Base-by-base conservation (phyloP, 2,797 vertebrate genomes). In the Cheirogaleus major region DNA sequence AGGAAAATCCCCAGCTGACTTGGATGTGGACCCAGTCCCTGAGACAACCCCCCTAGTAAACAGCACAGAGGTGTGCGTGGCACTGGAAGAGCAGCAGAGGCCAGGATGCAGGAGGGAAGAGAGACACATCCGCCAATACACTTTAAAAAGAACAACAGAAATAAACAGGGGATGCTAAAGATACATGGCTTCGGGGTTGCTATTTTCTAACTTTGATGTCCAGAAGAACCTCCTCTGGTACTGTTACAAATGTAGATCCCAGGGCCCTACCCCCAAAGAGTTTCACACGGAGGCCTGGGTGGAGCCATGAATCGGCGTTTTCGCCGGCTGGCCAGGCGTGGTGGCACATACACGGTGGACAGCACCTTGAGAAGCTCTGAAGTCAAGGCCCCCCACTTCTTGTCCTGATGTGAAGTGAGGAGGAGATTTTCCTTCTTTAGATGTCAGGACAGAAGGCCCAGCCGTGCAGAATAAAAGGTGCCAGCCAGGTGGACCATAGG, bases 1-100 rank as follows among this genome's bases (percentile, higher is more conserved):
- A 98, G 96, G 96, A 97, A 97, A 97, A 97, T 97, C 96, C 96
- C 96, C 86, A 96, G 93, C 89, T 94, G 97, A 97, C 94, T 75
- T 91, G 93, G 91, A 96, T 2, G 0, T 7, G 52, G 82, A 76
- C 67, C 83, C 50, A 30, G 55, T 67, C 55, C 14, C 86, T 18
- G 17, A 65, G 30, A 65, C 32, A n/a, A 32, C 63, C 63, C 65
- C 73, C 63, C 45, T 59, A 30, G 75, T 5, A 52, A 86, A 25
- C 13, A 2, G 22, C 52, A 11, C 0, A 0, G 76, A 95, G 85
- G 23, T 43, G 69, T 7, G 7, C 0, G 0, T 2, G 22, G 57
- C 22, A 52, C 81, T 13, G 12, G 43, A 22, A 41, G 45, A 22
- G 22, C 50, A 15, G 12, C 0, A 4, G 0, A 18, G 20, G 79